Evolutionary conservation across 2,797 vertebrate genomes (phyloP).

Genomic region (Cirrhinus mrigala): DNA sequence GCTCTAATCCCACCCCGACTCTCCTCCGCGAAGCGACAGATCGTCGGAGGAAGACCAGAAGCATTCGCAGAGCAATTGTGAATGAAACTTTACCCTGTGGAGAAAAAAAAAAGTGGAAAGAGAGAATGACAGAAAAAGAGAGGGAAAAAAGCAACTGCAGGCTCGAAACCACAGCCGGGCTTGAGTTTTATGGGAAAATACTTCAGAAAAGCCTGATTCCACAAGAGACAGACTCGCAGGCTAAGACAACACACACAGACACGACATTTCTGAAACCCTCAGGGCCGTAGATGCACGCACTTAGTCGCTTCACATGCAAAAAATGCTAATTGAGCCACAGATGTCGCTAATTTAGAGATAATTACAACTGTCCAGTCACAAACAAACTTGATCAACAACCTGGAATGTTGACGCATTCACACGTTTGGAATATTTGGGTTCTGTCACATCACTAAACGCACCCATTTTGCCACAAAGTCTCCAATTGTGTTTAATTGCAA

Average conservation of each 20-base stretch:
- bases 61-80: conserved; percentile 49
- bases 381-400: conserved; percentile 26
- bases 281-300: background rate
- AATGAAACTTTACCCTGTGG: conserved; percentile 48
- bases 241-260: conserved; percentile 33
- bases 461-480: background rate
- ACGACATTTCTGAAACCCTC: conserved; percentile 22
- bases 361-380: conserved; percentile 33
- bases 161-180: conserved; percentile 61
- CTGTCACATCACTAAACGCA: background rate
- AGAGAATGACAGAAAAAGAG: conserved; percentile 44
- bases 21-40: conserved; percentile 28
- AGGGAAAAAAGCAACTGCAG: conserved; percentile 42
- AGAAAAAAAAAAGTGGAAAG: conserved; percentile 34
- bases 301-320: conserved; percentile 27
- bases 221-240: conserved; percentile 42
- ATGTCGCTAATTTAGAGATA: conserved; percentile 24
- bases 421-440: conserved; percentile 9
- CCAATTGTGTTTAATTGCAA: background rate
- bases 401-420: conserved; percentile 21
- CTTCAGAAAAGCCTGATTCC: conserved; percentile 63
- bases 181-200: conserved; percentile 70
- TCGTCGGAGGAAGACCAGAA: conserved; percentile 54
- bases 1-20: conserved; percentile 39
- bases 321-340: conserved; percentile 38